These are phyloP conservation scores for Brevimyrus niger DNA, from an alignment of 2,113 vertebrate species.

Conservation along the genomic window DNA sequence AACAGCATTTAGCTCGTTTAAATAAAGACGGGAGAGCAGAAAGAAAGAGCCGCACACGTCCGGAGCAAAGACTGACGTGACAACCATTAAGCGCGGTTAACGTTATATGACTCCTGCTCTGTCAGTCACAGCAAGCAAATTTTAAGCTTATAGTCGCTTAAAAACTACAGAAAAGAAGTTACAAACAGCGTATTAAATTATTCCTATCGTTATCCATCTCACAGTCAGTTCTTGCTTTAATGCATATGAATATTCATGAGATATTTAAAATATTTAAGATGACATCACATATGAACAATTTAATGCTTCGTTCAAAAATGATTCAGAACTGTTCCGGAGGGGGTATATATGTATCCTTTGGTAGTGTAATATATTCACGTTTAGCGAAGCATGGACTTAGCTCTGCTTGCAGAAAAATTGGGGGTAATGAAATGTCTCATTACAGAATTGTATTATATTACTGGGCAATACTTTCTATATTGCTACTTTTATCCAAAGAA, in stretches of 20 bases:
- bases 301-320: conserved; percentile 11
- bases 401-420: neutral
- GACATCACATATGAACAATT: conserved; percentile 9
- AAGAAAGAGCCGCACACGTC: neutral
- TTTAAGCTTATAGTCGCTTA: neutral
- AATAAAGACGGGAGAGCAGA: neutral
- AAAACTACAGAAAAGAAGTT: neutral
- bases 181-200: neutral
- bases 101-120: neutral
- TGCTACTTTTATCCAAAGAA: neutral
- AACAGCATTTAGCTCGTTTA: neutral
- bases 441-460: neutral
- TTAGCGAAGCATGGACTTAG: neutral
- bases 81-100: neutral
- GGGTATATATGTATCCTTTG: neutral
- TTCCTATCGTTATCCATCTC: neutral
- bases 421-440: neutral
- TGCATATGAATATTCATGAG: conserved; percentile 10
- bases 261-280: neutral
- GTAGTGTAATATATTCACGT: neutral
- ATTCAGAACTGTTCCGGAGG: neutral
- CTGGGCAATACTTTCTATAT: neutral
- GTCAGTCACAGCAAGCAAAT: neutral
- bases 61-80: neutral
- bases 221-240: neutral